phyloP scores from a whole-genome alignment of 2,113 vertebrate genomes.

The Tragulus kanchil region DNA sequence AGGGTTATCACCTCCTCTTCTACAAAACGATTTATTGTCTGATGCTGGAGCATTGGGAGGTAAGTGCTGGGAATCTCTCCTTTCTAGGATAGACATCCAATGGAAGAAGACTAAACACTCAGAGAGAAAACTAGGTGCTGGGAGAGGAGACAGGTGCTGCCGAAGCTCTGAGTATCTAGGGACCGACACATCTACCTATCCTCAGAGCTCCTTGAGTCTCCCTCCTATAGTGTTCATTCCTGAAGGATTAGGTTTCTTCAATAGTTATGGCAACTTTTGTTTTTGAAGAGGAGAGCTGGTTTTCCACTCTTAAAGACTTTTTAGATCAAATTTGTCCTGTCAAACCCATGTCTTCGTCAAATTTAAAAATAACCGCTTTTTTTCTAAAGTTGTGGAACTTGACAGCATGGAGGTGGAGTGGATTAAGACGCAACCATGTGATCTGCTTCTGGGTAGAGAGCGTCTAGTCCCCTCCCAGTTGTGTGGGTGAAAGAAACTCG shows the following conservation, averaged over 20 bases:
- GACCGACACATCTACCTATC: background rate
- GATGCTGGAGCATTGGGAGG: background rate
- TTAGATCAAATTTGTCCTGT: too few species aligned
- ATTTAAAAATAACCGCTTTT: slow-evolving; percentile 48
- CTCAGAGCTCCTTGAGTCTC: fast-evolving
- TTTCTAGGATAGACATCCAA: background rate
- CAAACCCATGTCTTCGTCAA: background rate
- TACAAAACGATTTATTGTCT: background rate
- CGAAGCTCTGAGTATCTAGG: background rate
- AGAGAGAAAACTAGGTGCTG: background rate
- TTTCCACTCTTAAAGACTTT: slow-evolving; percentile 51
- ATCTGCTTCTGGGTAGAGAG: background rate
- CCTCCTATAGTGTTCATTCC: background rate
- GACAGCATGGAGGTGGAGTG: background rate
- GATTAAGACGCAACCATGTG: background rate
- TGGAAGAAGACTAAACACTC: background rate
- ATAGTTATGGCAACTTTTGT: background rate
- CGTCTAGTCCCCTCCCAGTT: background rate
- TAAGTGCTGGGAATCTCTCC: background rate
- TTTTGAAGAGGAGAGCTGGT: background rate
- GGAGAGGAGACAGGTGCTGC: background rate
- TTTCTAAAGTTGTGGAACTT: slow-evolving; percentile 20
- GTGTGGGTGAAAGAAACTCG: slow-evolving; percentile 25
- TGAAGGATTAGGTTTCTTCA: background rate
- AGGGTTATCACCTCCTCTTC: background rate